Conservation (phyloP, 2,888 invertebrate species). For the Drosophila testacea region DNA sequence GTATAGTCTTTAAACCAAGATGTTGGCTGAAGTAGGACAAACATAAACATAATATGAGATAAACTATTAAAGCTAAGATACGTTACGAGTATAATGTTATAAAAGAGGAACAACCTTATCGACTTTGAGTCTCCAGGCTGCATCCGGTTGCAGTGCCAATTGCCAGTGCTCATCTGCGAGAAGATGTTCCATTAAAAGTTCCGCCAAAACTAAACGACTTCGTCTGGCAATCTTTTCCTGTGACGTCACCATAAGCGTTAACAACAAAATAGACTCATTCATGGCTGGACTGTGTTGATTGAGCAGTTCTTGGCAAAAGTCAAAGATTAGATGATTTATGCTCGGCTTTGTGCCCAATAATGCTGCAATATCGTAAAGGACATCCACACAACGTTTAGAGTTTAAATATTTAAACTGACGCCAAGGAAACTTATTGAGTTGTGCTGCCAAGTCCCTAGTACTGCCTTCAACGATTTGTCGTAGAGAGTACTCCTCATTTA, state of each 20-base stretch:
- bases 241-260: slow-evolving; percentile 71
- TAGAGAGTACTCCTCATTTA: slow-evolving; percentile 86
- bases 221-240: slow-evolving; percentile 28
- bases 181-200: slow-evolving; percentile 78
- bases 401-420: slow-evolving; percentile 88
- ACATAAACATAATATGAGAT: no score
- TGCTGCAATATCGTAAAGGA: slow-evolving; percentile 87
- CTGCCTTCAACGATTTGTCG: slow-evolving; percentile 43
- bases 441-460: slow-evolving; percentile 74
- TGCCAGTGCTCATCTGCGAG: slow-evolving; percentile 83
- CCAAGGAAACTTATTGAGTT: slow-evolving; percentile 87
- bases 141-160: slow-evolving; percentile 81
- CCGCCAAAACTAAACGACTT: slow-evolving; percentile 60
- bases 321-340: slow-evolving; percentile 86
- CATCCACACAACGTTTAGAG: slow-evolving; percentile 84
- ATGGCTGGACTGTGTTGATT: slow-evolving; percentile 85
- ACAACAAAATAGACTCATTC: slow-evolving; percentile 87
- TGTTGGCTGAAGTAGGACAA: slow-evolving; percentile 58
- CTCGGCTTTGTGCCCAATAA: slow-evolving; percentile 87
- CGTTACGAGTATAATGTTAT: neutral
- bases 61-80: no score
- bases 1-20: slow-evolving; percentile 83
- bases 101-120: slow-evolving; percentile 60
- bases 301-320: slow-evolving; percentile 88
- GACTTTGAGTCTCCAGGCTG: slow-evolving; percentile 68